phyloP scores from a whole-genome alignment of 2,113 vertebrate genomes.

The Panthera leo region DNA sequence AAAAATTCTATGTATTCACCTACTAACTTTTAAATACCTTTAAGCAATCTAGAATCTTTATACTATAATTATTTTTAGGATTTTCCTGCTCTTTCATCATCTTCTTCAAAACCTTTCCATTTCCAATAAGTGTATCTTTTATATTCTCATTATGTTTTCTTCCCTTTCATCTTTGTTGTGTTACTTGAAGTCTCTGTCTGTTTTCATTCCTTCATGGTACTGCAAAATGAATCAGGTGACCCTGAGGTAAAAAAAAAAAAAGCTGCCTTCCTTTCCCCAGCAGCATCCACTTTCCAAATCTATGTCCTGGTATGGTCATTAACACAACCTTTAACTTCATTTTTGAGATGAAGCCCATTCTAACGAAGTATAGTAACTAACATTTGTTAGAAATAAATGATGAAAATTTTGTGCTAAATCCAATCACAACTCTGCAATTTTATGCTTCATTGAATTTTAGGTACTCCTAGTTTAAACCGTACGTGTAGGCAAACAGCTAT shows the following conservation, averaged over 20 bases:
- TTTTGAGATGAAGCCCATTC: neutral
- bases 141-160: neutral
- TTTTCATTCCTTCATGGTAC: neutral
- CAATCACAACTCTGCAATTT: neutral
- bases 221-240: neutral
- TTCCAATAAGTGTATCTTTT: neutral
- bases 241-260: neutral
- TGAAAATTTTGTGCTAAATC: neutral
- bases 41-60: neutral
- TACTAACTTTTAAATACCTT: neutral
- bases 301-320: neutral
- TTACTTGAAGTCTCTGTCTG: neutral
- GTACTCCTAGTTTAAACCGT: neutral
- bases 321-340: neutral
- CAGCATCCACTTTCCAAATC: neutral
- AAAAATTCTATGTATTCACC: neutral
- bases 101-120: neutral
- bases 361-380: neutral
- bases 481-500: neutral
- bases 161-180: neutral
- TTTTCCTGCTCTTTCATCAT: neutral
- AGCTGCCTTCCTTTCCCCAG: neutral
- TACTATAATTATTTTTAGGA: neutral
- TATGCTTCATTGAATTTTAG: neutral
- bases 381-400: neutral